Percentiles rank a stretch among this genome's conserved stretches.
phyloP scores from a whole-genome alignment of 2,797 vertebrate species.

The Hylomyscus alleni region DNA sequence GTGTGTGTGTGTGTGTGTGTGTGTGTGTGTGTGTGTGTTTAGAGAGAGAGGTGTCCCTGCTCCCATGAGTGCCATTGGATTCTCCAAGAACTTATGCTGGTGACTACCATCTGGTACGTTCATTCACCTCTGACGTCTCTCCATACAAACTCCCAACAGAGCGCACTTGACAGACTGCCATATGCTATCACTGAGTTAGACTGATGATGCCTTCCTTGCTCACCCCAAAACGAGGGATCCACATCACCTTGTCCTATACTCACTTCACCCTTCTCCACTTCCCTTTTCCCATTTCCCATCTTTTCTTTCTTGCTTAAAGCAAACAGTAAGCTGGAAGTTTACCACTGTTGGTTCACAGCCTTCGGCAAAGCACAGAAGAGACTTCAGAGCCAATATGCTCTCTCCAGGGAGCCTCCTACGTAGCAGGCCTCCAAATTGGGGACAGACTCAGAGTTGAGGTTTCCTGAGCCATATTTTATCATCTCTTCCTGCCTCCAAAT shows the following conservation, averaged over 20 bases:
- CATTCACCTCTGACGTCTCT: conserved; percentile 55
- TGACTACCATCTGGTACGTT: conserved; percentile 64
- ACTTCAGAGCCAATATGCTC: conserved; percentile 52
- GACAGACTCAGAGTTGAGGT: conserved; percentile 58
- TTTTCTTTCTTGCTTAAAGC: conserved; percentile 68
- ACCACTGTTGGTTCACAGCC: neutral
- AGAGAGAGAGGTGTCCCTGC: neutral
- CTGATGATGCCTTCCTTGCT: neutral
- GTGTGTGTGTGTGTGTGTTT: too few relatives aligned
- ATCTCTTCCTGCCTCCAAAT: conserved; percentile 73
- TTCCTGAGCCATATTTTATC: conserved; percentile 80
- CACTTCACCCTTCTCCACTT: neutral
- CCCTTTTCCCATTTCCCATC: neutral
- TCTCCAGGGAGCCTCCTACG: conserved; percentile 40
- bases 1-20: too few relatives aligned
- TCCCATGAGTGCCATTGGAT: neutral
- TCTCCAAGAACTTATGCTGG: neutral
- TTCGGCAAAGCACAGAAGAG: neutral
- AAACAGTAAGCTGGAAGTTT: conserved; percentile 19
- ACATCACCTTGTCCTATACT: neutral
- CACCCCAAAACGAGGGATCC: neutral
- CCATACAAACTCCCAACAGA: conserved; percentile 20
- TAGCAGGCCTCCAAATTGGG: conserved; percentile 63
- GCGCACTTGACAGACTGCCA: conserved; percentile 56
- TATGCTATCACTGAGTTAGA: conserved; percentile 1